A percentile compares a stretch with the other conserved stretches of the same genome.
Evolutionary conservation across 1,140 invertebrate genomes (phyloP).

Genomic region (Penaeus chinensis): DNA sequence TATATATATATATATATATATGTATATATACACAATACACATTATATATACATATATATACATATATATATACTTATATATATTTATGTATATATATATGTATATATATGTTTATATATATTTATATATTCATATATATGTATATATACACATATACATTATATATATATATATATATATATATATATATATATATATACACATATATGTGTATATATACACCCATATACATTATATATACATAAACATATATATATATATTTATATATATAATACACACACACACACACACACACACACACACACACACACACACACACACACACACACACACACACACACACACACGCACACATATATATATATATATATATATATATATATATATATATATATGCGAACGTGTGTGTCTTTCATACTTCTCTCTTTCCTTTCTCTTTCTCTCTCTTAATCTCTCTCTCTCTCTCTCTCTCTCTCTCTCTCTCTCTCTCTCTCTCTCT

Average conservation of each 20-base stretch:
- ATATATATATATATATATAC: too few relatives aligned
- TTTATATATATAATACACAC: background rate
- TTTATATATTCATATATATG: background rate
- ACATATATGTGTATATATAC: too few relatives aligned
- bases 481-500: background rate
- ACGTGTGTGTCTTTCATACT: background rate
- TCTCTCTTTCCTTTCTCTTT: background rate
- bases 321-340: slow-evolving; percentile 38
- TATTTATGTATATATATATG: background rate
- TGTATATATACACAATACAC: background rate
- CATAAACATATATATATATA: background rate
- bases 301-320: slow-evolving; percentile 15
- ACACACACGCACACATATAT: slow-evolving; percentile 18
- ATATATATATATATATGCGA: background rate
- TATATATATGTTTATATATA: background rate
- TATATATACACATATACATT: background rate
- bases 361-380: background rate
- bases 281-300: background rate
- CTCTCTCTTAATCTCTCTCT: background rate
- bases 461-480: background rate
- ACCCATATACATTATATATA: too few relatives aligned
- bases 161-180: background rate
- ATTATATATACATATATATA: background rate
- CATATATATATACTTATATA: background rate
- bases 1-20: slow-evolving; percentile 10